Percentiles rank a stretch among this genome's conserved stretches.
phyloP scores from a whole-genome alignment of 2,797 vertebrate species.

The Tapera naevia region DNA sequence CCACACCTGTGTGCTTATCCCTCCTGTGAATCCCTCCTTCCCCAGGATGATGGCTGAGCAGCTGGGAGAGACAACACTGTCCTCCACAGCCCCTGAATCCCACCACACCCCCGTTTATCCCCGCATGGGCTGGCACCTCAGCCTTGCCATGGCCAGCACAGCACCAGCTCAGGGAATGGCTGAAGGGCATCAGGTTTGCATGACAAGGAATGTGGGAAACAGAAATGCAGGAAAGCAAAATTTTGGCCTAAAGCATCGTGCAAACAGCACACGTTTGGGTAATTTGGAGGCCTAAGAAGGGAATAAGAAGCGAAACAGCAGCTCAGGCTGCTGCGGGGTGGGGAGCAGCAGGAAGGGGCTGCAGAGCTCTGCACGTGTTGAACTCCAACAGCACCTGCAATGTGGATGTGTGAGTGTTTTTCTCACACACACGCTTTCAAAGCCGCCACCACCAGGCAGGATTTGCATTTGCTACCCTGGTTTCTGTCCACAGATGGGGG shows the following conservation, averaged over 20 bases:
- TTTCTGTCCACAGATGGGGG: neutral
- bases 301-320: neutral
- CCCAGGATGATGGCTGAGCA: neutral
- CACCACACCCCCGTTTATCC: neutral
- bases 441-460: neutral
- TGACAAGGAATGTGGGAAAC: accelerated
- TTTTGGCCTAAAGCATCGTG: no score
- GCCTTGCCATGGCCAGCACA: neutral
- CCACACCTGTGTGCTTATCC: accelerated
- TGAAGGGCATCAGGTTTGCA: neutral
- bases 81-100: neutral
- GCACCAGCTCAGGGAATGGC: neutral
- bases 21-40: neutral
- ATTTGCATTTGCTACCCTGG: accelerated
- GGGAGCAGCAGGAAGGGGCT: neutral
- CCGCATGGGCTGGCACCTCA: neutral
- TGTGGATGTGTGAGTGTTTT: accelerated
- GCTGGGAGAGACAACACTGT: neutral
- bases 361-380: accelerated
- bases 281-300: accelerated
- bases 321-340: neutral
- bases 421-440: accelerated
- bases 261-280: accelerated
- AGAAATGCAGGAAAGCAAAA: accelerated
- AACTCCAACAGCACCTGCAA: accelerated